Base-by-base conservation (phyloP, 2,797 vertebrate genomes). In the Nothura maculosa region DNA sequence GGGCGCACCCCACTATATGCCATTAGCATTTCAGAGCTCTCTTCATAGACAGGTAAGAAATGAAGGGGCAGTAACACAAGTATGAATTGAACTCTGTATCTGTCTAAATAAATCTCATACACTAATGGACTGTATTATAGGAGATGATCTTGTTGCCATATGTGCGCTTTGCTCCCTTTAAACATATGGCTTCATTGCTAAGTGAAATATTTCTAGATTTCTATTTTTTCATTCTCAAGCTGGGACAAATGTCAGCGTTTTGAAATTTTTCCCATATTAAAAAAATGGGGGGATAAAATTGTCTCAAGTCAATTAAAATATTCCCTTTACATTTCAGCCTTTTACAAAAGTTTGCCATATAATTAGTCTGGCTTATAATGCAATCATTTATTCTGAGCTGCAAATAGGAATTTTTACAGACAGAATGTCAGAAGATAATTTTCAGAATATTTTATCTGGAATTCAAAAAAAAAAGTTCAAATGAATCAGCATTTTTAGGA, bases 171-270 rank as follows among this genome's bases (percentile, higher is more conserved):
- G 61, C 87, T 94, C 62, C 43, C 90, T 92, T 92, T 94, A 96
- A 89, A 87, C 96, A 95, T 96, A 95, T 94, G 96, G 93, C 34
- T 91, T 93, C 92, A 78, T 81, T 94, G 79, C 89, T 92, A 92
- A 96, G 91, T 57, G 95, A 95, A 96, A 95, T 95, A 95, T 95
- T 95, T 96, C 96, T 92, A 96, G 94, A 85, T 89, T 85, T 96
- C 94, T 96, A 89, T 96, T 94, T 47, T 96, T 95, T 92, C 87
- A 93, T 62, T 58, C 34, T 95, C 94, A 96, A 95, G 87, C 91
- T 96, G 96, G 91, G 91, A 96, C 89, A 96, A 96, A 96, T 96
- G 92, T 96, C 92, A 96, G 76, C 69, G 85, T 91, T 93, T 96
- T 96, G 94, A 96, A 90, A 15, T 95, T 91, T 95, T 93, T 95